Evolutionary conservation across 1,140 invertebrate genomes (phyloP).

Genomic region (Camponotus pennsylvanicus): DNA sequence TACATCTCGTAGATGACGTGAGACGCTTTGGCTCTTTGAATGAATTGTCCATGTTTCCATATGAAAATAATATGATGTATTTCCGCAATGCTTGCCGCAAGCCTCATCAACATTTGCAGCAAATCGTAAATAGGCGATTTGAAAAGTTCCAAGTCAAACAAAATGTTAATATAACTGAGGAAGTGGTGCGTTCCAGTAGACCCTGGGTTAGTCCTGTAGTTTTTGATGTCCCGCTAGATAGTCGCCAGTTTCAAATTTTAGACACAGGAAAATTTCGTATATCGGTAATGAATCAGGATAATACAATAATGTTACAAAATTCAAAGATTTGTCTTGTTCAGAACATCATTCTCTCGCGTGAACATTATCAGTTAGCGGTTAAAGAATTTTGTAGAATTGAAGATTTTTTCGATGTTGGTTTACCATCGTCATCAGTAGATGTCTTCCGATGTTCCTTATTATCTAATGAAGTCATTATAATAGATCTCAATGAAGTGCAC

Average conservation of each 20-base stretch:
- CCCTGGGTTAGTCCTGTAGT: conserved; percentile 13
- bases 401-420: conserved; percentile 24
- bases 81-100: neutral
- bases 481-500: conserved; percentile 15
- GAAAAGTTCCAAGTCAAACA: neutral
- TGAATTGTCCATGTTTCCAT: conserved; percentile 1
- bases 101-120: conserved; percentile 4
- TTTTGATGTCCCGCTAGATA: neutral
- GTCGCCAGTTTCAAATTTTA: conserved; percentile 16
- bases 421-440: conserved; percentile 2
- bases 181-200: neutral
- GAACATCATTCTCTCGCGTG: conserved; percentile 2
- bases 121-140: neutral
- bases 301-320: conserved; percentile 25
- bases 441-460: conserved; percentile 3
- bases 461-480: neutral
- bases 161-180: conserved; percentile 9
- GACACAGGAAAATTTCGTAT: conserved; percentile 24
- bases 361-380: conserved; percentile 21
- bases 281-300: conserved; percentile 12
- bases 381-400: conserved; percentile 14
- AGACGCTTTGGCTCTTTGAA: neutral
- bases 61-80: conserved; percentile 3
- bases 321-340: conserved; percentile 17
- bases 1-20: conserved; percentile 11